Conservation (phyloP, 2,113 vertebrate genomes). For the Jaculus jaculus region DNA sequence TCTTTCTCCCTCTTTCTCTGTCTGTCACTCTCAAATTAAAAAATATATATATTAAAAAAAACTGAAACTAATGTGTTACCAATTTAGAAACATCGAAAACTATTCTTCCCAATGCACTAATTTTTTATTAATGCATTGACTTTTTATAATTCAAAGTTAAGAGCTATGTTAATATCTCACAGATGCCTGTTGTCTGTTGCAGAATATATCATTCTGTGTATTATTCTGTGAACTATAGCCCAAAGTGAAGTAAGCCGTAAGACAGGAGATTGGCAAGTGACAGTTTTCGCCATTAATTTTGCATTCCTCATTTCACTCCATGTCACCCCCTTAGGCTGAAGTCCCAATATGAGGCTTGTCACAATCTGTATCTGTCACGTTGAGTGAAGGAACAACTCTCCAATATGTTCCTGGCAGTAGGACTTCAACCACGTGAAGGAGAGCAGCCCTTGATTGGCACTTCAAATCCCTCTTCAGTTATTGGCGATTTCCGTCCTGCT, state of each 20-base stretch:
- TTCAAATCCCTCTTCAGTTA: conserved; percentile 55
- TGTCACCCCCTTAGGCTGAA: conserved; percentile 58
- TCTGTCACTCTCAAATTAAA: too few species aligned
- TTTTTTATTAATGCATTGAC: neutral
- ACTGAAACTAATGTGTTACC: neutral
- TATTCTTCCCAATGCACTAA: neutral
- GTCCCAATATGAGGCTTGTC: conserved; percentile 68
- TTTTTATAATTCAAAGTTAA: conserved; percentile 22
- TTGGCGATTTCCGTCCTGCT: conserved; percentile 2
- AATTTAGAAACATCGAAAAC: neutral
- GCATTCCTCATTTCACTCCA: conserved; percentile 61
- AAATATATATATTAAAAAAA: too few species aligned
- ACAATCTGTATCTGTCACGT: conserved; percentile 71
- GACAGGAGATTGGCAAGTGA: conserved; percentile 72
- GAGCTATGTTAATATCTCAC: neutral
- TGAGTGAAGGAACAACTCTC: conserved; percentile 71
- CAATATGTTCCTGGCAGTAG: conserved; percentile 72
- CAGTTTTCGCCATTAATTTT: conserved; percentile 79
- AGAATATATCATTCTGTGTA: neutral
- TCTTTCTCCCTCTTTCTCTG: too few species aligned
- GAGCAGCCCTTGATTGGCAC: conserved; percentile 71
- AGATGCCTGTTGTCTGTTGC: neutral
- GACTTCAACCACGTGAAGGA: conserved; percentile 50
- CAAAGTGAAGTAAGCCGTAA: conserved; percentile 68
- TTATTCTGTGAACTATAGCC: conserved; percentile 26